These are phyloP conservation scores for Apoda limacodes DNA, from an alignment of 2,888 invertebrate species.

Conservation along the genomic window DNA sequence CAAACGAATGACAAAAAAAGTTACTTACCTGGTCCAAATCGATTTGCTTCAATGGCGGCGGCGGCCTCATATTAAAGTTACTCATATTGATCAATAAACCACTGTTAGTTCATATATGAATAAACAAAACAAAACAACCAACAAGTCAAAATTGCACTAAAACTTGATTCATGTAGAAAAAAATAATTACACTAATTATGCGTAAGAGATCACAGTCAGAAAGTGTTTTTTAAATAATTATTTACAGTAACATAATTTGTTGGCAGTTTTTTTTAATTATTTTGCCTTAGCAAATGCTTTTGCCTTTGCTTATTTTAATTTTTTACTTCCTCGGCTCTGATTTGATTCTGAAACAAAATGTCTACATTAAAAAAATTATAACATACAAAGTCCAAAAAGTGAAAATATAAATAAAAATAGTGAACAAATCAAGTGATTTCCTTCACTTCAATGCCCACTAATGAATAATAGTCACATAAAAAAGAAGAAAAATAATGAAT, in stretches of 20 bases:
- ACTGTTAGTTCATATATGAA: constrained; percentile 20
- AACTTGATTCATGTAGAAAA: constrained; percentile 27
- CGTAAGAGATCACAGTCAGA: constrained; percentile 47
- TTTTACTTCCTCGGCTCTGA: no score
- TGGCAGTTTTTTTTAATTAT: constrained; percentile 21
- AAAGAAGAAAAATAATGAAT: no score
- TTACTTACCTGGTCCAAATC: constrained; percentile 77
- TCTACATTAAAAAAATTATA: no score
- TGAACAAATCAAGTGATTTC: no score
- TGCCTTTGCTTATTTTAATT: no score
- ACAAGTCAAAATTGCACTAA: constrained; percentile 34
- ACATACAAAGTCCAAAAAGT: no score
- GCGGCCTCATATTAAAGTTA: constrained; percentile 34
- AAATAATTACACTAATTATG: constrained; percentile 37
- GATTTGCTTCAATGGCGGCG: constrained; percentile 77
- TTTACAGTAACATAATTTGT: constrained; percentile 38
- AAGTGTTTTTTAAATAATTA: no score
- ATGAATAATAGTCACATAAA: no score
- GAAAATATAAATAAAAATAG: no score
- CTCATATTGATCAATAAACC: constrained; percentile 38
- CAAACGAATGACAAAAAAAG: constrained; percentile 13
- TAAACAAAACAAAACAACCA: constrained; percentile 21
- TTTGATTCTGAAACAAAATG: no score
- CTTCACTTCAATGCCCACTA: no score
- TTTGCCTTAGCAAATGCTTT: no score